Base-by-base conservation (phyloP, 2,888 invertebrate species). In the Lepeophtheirus nordmannii region DNA sequence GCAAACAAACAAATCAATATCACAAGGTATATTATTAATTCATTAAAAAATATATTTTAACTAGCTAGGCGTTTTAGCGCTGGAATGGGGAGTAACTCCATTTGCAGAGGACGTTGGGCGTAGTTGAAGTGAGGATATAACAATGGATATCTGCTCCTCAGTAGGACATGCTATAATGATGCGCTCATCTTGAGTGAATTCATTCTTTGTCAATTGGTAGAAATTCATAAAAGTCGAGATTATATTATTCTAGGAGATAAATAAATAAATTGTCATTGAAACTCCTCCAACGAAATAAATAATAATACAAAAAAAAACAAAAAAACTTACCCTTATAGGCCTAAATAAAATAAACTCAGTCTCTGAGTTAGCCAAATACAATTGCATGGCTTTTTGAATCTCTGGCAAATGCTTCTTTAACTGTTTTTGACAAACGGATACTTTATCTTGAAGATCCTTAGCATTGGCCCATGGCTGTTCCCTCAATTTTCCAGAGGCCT, bases 341-440 rank as follows among this genome's bases (percentile, higher is more conserved):
- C 92, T 82, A 72, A 97, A 93, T 11, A 98, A 80, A 72, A 98
- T 96, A 72, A 91, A 89, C 76, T 98, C 97, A 0, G 97, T 97
- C 75, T 98, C 97, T 70, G 86, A 83, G 75, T 96, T 97, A 14
- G 96, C 90, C 65, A 98, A 80, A 76, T 98, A 98, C 1, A 98
- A 81, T 70, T 90, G 86, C 91, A 97, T 92, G 14, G 89, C 87
- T 7, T 87, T 81, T 73, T 92, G 90, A 17, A 96, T 77, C 9
- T 81, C 80, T 0, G 91, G 86, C 41, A 94, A 80, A 70, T 85
- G 84, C 0, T 82, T 80, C 75, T 89, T 89, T 67, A 96, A 85
- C 59, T 83, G 79, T 68, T 85, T 82, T 74, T 89, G 84, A 0
- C 87, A 83, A 71, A 87, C 88, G 68, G 83, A 82, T 22, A 92